A percentile compares a stretch with the other conserved stretches of the same genome.
phyloP scores from a whole-genome alignment of 2,888 invertebrate species.

The Andrena haemorrhoa region DNA sequence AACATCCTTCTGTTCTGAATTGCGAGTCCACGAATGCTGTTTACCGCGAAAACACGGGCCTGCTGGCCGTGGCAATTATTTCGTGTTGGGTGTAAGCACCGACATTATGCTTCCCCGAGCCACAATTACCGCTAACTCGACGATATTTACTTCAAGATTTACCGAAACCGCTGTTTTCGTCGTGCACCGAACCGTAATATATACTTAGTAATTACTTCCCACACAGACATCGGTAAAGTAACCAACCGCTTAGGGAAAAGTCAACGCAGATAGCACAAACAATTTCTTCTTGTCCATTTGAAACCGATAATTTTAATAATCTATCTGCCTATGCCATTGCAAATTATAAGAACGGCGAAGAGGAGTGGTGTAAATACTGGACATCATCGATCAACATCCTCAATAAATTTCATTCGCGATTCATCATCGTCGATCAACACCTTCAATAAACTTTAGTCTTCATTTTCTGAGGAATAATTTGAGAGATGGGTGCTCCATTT shows the following conservation, averaged over 20 bases:
- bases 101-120: slow-evolving; percentile 50
- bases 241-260: slow-evolving; percentile 66
- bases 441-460: background rate
- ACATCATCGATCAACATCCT: background rate
- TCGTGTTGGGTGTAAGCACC: slow-evolving; percentile 59
- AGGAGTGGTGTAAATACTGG: slow-evolving; percentile 1
- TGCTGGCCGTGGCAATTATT: slow-evolving; percentile 66
- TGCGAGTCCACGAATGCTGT: slow-evolving; percentile 36
- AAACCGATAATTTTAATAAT: slow-evolving; percentile 20
- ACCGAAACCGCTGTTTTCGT: slow-evolving; percentile 56
- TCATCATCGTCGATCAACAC: background rate
- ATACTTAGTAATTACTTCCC: slow-evolving; percentile 64
- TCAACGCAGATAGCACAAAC: slow-evolving; percentile 42
- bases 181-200: slow-evolving; percentile 64
- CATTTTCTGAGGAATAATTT: background rate
- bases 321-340: background rate
- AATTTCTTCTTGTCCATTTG: slow-evolving; percentile 49
- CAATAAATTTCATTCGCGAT: background rate
- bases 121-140: slow-evolving; percentile 69
- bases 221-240: slow-evolving; percentile 58
- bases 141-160: slow-evolving; percentile 63
- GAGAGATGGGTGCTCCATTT: background rate
- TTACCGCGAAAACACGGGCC: slow-evolving; percentile 46
- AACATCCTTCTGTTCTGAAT: slow-evolving; percentile 38
- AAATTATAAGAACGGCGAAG: background rate